Conservation (phyloP, 35 echinoderm and acorn worm genomes). For the Ophioderma brevispina region DNA sequence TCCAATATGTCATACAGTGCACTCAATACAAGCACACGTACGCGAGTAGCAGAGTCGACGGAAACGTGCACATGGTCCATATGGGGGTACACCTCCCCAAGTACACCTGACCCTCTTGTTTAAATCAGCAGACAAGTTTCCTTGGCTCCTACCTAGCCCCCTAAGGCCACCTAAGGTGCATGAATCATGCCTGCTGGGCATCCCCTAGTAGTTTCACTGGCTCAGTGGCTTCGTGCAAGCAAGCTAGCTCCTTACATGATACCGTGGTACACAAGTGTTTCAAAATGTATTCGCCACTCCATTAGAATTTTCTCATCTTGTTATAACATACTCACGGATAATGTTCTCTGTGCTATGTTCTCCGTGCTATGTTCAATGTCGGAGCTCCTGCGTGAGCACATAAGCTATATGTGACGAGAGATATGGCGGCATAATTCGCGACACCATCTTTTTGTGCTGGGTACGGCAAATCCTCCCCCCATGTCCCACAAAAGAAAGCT, state of each 20-base stretch:
- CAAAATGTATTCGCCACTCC: not conserved
- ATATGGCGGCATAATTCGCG: not conserved
- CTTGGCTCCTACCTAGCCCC: not conserved
- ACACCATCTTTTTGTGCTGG: not conserved
- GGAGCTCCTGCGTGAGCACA: not conserved
- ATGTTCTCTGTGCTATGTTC: not conserved
- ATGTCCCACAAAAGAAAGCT: no score
- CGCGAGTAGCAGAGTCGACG: not conserved
- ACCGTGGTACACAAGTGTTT: not conserved
- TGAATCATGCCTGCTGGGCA: not conserved
- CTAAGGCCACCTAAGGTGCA: not conserved
- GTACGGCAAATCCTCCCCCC: no score
- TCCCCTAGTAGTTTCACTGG: not conserved
- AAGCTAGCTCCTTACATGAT: not conserved
- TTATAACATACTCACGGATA: not conserved
- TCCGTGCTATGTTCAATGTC: not conserved
- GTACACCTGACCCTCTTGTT: not conserved
- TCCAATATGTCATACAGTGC: not conserved
- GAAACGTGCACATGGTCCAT: not conserved
- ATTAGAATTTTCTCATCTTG: conserved; percentile 3
- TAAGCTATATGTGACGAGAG: not conserved
- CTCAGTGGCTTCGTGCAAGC: not conserved
- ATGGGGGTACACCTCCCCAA: not conserved
- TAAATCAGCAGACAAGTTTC: not conserved
- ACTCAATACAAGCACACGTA: not conserved